Percentiles rank a stretch among this genome's conserved stretches.
phyloP scores from a whole-genome alignment of 1,140 invertebrate species.

The Dinoponera quadriceps region DNA sequence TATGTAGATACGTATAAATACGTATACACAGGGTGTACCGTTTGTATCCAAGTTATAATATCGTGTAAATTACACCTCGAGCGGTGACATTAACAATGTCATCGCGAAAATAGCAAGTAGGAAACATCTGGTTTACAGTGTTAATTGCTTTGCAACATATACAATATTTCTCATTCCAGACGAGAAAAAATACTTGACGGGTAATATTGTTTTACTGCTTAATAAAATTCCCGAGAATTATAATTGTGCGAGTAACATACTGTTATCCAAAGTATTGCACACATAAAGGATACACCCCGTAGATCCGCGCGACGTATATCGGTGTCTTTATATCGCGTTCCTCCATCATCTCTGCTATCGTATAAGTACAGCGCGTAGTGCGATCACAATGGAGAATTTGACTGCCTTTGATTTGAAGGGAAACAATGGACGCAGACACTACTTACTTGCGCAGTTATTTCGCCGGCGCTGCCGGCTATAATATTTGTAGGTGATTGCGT shows the following conservation, averaged over 20 bases:
- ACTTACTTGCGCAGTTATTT: constrained; percentile 77
- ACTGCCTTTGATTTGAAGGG: constrained; percentile 78
- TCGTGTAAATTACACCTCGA: constrained; percentile 27
- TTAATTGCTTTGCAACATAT: neutral
- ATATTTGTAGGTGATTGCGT: constrained; percentile 66
- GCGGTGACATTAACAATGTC: neutral
- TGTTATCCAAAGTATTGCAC: neutral
- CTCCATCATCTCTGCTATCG: constrained; percentile 53
- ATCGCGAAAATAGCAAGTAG: neutral
- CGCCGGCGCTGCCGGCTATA: constrained; percentile 65
- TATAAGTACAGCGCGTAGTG: constrained; percentile 59
- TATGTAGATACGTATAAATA: constrained; percentile 21
- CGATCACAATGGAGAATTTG: constrained; percentile 78
- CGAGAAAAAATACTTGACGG: neutral
- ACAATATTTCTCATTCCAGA: neutral
- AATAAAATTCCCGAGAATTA: neutral
- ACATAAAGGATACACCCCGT: neutral
- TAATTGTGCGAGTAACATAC: neutral
- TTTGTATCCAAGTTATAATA: constrained; percentile 18
- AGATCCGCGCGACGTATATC: constrained; percentile 30
- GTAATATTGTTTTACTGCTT: neutral
- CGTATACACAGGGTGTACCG: neutral
- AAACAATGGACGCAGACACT: constrained; percentile 79
- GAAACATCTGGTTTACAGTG: neutral
- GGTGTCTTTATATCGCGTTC: constrained; percentile 62